Percentiles rank a stretch among this genome's conserved stretches.
Evolutionary conservation across 2,113 vertebrate genomes (phyloP).

Genomic region (Oreotrochilus melanogaster): DNA sequence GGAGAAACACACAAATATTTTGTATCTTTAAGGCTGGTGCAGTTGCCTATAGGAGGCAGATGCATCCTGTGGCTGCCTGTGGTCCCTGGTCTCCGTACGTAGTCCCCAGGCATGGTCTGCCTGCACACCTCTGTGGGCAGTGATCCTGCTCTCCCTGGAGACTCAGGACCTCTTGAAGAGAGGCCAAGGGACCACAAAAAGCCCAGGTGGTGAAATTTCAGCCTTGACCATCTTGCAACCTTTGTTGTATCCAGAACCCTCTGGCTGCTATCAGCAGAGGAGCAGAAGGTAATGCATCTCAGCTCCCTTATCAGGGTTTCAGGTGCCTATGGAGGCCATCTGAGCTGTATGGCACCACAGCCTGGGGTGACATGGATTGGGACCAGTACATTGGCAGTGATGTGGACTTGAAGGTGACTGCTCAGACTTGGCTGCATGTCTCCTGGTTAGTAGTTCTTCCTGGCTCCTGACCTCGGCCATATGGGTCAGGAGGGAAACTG

Average conservation of each 20-base stretch:
- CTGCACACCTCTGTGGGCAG: background rate
- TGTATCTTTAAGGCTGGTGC: background rate
- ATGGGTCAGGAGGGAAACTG: background rate
- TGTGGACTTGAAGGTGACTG: background rate
- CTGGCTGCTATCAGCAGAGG: accelerated
- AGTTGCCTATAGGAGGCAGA: background rate
- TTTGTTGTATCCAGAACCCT: background rate
- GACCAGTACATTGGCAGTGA: background rate
- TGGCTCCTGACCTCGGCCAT: background rate
- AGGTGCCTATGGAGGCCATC: background rate
- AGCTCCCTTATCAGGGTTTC: background rate
- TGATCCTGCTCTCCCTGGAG: background rate
- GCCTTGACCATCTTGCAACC: background rate
- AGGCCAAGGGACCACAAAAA: background rate
- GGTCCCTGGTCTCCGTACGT: background rate
- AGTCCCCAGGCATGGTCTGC: background rate
- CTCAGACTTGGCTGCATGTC: background rate
- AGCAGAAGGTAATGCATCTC: background rate
- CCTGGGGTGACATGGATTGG: background rate
- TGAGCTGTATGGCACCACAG: background rate
- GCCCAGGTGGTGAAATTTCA: background rate
- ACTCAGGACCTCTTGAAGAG: background rate
- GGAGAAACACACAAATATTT: background rate
- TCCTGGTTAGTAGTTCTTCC: background rate
- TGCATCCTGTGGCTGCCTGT: background rate